Conservation (phyloP, 2,888 invertebrate genomes). For the Chromoteleia sp. region DNA sequence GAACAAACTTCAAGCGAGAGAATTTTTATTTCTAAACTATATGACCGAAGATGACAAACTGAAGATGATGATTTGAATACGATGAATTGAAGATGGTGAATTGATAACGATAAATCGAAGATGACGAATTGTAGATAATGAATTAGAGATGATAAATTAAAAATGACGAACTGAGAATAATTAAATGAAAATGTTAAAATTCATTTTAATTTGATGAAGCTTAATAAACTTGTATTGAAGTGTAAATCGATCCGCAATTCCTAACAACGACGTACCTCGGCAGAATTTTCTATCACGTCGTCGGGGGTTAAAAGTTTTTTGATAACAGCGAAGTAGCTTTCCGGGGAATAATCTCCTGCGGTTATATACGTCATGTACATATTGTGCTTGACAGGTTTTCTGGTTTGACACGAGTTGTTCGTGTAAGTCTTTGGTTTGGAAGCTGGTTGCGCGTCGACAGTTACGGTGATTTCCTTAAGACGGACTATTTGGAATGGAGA, state of each 20-base stretch:
- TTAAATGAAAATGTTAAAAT: too few species aligned
- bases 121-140: too few species aligned
- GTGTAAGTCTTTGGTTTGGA: conserved; percentile 77
- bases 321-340: conserved; percentile 88
- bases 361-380: conserved; percentile 88
- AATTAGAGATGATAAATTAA: too few species aligned
- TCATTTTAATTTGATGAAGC: too few species aligned
- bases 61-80: too few species aligned
- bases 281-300: conserved; percentile 86
- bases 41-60: too few species aligned
- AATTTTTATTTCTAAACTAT: too few species aligned
- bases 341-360: conserved; percentile 86
- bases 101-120: too few species aligned
- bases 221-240: too few species aligned
- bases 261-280: conserved; percentile 83
- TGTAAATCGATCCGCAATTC: background rate
- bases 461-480: conserved; percentile 84
- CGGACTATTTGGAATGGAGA: conserved; percentile 87
- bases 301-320: conserved; percentile 87
- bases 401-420: conserved; percentile 79
- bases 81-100: too few species aligned
- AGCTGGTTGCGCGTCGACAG: conserved; percentile 86
- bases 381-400: conserved; percentile 83
- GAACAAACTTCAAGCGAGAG: too few species aligned
- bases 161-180: too few species aligned